A percentile compares a stretch with the other conserved stretches of the same genome.
Evolutionary conservation across 1,140 invertebrate species (phyloP).

Genomic region (Drosophila bifasciata): DNA sequence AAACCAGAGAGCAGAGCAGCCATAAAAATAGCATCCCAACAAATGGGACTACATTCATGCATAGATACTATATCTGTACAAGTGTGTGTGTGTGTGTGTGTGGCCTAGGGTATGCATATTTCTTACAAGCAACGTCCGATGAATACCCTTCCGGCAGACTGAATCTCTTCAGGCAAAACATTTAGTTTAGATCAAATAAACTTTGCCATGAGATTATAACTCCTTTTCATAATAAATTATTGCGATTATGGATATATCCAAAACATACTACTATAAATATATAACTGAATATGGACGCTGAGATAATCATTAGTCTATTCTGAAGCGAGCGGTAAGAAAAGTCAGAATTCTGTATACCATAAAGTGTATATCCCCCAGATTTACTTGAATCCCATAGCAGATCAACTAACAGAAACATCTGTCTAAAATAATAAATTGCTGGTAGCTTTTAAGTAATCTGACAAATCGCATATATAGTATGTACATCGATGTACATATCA

Average conservation of each 20-base stretch:
- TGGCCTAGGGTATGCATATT: neutral
- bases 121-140: neutral
- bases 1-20: slow-evolving; percentile 11
- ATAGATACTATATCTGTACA: neutral
- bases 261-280: too few species aligned
- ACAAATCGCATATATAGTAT: neutral
- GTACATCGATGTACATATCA: neutral
- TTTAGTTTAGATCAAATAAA: too few species aligned
- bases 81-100: neutral
- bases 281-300: too few species aligned
- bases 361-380: too few species aligned
- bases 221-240: too few species aligned
- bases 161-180: neutral
- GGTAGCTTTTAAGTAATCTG: slow-evolving; percentile 21
- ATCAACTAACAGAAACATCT: slow-evolving; percentile 2
- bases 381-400: too few species aligned
- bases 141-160: slow-evolving; percentile 9
- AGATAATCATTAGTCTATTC: too few species aligned
- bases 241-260: too few species aligned
- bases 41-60: slow-evolving; percentile 15
- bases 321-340: too few species aligned
- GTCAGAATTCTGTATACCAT: too few species aligned
- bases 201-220: too few species aligned
- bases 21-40: slow-evolving; percentile 53
- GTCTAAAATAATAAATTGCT: slow-evolving; percentile 18